phyloP scores from a whole-genome alignment of 2,113 vertebrate species.

The Ramphastos sulfuratus region DNA sequence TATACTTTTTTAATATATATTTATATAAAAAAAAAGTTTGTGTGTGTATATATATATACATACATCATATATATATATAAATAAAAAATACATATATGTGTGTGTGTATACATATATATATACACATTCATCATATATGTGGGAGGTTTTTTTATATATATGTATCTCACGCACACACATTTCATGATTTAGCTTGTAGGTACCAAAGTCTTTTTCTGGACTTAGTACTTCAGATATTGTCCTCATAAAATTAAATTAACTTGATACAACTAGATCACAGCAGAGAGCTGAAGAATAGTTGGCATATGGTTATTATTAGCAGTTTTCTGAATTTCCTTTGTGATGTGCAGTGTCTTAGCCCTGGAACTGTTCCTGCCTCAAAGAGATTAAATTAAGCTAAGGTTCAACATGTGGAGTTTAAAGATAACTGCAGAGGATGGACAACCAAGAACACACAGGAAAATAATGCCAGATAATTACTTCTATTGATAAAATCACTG shows the following conservation, averaged over 20 bases:
- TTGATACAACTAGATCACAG: constrained; percentile 12
- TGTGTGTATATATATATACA: too few relatives aligned
- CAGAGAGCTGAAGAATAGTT: background rate
- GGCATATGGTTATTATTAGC: background rate
- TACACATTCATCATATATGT: too few relatives aligned
- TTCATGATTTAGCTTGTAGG: background rate
- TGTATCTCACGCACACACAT: too few relatives aligned
- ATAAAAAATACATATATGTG: too few relatives aligned
- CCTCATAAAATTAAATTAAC: background rate
- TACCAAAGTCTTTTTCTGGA: background rate
- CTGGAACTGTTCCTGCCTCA: constrained; percentile 32
- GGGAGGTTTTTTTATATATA: too few relatives aligned
- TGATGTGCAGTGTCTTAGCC: background rate
- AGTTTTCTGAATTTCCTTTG: background rate
- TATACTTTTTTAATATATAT: too few relatives aligned
- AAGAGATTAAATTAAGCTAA: constrained; percentile 61
- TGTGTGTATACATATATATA: too few relatives aligned
- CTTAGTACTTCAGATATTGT: background rate
- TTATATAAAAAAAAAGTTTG: too few relatives aligned
- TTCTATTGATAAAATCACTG: constrained; percentile 47
- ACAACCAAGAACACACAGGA: constrained; percentile 1
- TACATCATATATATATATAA: too few relatives aligned
- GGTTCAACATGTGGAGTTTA: constrained; percentile 45
- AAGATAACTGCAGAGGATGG: constrained; percentile 26
- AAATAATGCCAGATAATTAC: constrained; percentile 48